A percentile compares a stretch with the other conserved stretches of the same genome.
phyloP scores from a whole-genome alignment of 2,113 vertebrate genomes.

The Furnarius figulus region DNA sequence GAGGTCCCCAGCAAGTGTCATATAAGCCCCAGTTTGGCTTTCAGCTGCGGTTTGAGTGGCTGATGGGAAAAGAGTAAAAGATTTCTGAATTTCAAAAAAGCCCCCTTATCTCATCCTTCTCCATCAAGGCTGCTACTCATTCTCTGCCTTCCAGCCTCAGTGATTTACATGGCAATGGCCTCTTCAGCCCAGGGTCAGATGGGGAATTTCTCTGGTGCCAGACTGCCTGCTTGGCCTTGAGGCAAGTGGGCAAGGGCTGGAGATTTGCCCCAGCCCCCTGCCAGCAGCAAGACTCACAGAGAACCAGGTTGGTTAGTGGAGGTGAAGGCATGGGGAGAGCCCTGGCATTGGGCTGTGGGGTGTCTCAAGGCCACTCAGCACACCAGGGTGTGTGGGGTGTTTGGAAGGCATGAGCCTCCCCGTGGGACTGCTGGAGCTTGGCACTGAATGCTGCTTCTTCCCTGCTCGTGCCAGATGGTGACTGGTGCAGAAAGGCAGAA shows the following conservation, averaged over 20 bases:
- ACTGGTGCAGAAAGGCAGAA: conserved; percentile 70
- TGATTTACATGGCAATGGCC: conserved; percentile 23
- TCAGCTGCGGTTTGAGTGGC: neutral
- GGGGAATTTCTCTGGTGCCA: neutral
- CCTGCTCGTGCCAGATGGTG: conserved; percentile 59
- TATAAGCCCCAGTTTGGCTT: neutral
- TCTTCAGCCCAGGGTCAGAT: neutral
- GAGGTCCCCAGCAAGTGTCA: neutral
- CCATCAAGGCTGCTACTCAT: neutral
- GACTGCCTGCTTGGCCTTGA: neutral
- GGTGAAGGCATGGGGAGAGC: neutral
- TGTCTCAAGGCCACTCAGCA: neutral
- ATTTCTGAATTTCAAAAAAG: neutral
- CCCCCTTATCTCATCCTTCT: conserved; percentile 1
- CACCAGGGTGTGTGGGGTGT: fast-evolving
- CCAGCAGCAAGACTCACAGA: neutral
- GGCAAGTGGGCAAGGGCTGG: neutral
- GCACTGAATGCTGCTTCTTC: neutral
- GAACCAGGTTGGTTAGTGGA: fast-evolving
- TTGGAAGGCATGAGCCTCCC: neutral
- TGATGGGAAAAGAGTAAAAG: neutral
- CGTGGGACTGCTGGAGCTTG: neutral
- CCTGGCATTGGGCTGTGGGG: neutral
- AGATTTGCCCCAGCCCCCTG: neutral
- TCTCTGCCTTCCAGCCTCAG: neutral